Evolutionary conservation across 2,797 vertebrate genomes (phyloP).

Genomic region (Spinus pinus): DNA sequence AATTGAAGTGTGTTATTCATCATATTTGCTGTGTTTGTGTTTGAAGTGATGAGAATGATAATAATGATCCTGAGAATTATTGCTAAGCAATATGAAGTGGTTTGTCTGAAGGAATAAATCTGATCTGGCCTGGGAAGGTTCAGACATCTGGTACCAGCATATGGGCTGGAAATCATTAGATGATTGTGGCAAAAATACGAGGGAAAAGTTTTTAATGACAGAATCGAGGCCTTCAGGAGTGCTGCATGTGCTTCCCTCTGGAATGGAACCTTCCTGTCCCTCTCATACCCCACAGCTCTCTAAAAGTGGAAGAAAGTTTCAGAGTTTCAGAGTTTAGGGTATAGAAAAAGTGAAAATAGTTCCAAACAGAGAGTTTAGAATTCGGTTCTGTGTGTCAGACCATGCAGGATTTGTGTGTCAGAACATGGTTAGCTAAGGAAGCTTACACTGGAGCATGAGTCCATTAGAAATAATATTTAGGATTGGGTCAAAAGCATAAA

Average conservation of each 20-base stretch:
- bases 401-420: background rate
- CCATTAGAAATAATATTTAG: background rate
- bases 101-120: conserved; percentile 14
- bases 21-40: conserved; percentile 20
- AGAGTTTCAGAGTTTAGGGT: background rate
- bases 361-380: background rate
- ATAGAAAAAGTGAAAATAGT: background rate
- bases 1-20: background rate
- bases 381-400: background rate
- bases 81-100: conserved; percentile 30
- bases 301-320: background rate
- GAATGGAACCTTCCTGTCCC: background rate
- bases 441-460: background rate
- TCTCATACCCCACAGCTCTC: background rate
- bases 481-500: background rate
- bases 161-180: conserved; percentile 53
- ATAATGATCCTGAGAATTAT: conserved; percentile 1
- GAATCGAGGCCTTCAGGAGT: background rate
- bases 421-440: background rate
- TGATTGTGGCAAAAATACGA: conserved; percentile 37
- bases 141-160: conserved; percentile 60
- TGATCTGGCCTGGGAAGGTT: conserved; percentile 15
- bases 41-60: conserved; percentile 26
- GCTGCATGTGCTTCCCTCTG: background rate
- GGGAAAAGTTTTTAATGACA: background rate